Conservation (phyloP, 2,797 vertebrate species). For the Halcyon smyrnensis region DNA sequence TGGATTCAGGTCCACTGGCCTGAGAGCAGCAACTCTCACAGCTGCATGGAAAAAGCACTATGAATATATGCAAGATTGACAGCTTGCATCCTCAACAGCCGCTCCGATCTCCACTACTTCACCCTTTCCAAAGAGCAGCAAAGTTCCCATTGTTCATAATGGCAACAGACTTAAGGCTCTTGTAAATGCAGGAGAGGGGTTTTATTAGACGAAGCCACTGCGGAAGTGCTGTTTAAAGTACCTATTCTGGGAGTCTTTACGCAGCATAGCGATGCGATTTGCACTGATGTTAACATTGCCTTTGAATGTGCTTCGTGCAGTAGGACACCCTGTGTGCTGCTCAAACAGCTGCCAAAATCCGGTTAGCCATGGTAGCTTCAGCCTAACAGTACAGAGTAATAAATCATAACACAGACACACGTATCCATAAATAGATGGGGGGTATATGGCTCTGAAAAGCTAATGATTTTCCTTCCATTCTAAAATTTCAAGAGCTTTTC, state of each 20-base stretch:
- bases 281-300: background rate
- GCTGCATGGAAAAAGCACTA: slow-evolving; percentile 27
- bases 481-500: background rate
- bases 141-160: background rate
- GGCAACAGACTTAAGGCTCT: background rate
- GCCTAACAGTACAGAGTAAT: background rate
- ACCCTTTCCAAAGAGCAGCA: background rate
- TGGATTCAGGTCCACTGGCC: background rate
- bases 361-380: background rate
- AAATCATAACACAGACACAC: background rate
- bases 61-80: slow-evolving; percentile 3
- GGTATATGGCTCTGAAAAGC: background rate
- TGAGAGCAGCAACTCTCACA: background rate
- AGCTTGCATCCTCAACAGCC: slow-evolving; percentile 4
- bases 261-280: background rate
- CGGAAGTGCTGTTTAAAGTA: background rate
- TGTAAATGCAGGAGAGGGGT: background rate
- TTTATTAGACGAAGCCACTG: background rate
- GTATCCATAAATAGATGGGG: background rate
- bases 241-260: background rate
- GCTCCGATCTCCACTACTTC: background rate
- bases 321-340: background rate
- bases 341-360: background rate
- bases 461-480: background rate
- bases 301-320: background rate